phyloP scores from a whole-genome alignment of 53 echinoderm and acorn worm genomes.

The Apostichopus leukothele region DNA sequence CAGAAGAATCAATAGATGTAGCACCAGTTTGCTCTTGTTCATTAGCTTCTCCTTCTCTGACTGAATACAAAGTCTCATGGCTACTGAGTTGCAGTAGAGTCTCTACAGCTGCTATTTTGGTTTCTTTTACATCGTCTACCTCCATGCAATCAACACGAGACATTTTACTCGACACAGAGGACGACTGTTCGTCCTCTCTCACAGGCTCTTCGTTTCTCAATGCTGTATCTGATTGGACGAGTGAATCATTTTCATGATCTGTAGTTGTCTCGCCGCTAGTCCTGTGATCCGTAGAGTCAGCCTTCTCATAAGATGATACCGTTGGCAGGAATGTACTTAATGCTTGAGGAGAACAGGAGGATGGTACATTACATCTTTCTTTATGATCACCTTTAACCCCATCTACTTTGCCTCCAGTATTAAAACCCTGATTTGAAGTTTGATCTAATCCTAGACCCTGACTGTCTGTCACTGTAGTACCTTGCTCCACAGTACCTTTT shows the following conservation, averaged over 20 bases:
- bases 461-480: no score
- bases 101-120: neutral
- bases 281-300: neutral
- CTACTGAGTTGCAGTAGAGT: constrained; percentile 7
- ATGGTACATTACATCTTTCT: no score
- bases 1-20: neutral
- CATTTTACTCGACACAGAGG: neutral
- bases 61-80: neutral
- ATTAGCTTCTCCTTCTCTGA: neutral
- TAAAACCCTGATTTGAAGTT: no score
- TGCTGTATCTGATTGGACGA: neutral
- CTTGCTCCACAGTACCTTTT: no score
- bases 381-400: no score
- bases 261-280: neutral
- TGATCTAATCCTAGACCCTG: no score
- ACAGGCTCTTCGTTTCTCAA: neutral
- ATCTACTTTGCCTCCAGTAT: no score
- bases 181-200: neutral
- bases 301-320: no score
- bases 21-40: neutral
- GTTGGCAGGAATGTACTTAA: no score
- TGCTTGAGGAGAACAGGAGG: no score
- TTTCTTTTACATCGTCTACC: neutral
- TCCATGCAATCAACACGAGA: neutral
- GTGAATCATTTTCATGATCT: neutral